Evolutionary conservation across 2,797 vertebrate genomes (phyloP).

Genomic region (Nannoperca australis): DNA sequence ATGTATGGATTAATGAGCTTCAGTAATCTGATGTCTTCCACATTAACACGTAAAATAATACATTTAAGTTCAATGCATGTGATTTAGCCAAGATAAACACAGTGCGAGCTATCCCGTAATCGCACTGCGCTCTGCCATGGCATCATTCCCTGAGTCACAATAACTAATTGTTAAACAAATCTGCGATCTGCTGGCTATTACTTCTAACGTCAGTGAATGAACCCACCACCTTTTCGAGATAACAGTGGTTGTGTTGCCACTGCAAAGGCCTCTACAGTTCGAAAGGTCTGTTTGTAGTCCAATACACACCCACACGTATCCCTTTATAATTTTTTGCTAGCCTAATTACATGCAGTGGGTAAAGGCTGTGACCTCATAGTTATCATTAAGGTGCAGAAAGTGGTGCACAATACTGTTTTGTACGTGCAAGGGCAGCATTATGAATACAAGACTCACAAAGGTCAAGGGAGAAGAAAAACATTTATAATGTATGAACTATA

Average conservation of each 20-base stretch:
- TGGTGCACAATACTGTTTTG: constrained; percentile 47
- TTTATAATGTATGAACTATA: constrained; percentile 55
- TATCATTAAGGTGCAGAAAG: constrained; percentile 73
- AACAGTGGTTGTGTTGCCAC: constrained; percentile 4
- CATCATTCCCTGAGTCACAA: neutral
- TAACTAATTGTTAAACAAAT: neutral
- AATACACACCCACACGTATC: constrained; percentile 4
- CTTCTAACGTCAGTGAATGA: neutral
- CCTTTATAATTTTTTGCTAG: constrained; percentile 40
- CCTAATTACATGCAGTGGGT: constrained; percentile 72
- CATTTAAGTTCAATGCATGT: too few species aligned
- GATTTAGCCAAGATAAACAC: too few species aligned
- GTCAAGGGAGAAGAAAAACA: constrained; percentile 64
- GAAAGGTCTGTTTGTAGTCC: constrained; percentile 12
- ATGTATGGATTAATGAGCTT: too few species aligned
- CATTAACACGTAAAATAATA: too few species aligned
- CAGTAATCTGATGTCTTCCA: too few species aligned
- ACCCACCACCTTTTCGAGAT: neutral
- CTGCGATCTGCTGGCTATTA: constrained; percentile 5
- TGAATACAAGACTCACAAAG: constrained; percentile 67
- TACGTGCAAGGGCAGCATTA: constrained; percentile 63
- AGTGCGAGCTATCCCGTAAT: too few species aligned
- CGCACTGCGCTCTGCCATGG: too few species aligned
- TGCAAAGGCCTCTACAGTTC: constrained; percentile 5
- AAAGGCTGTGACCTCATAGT: constrained; percentile 69